Percentiles rank a stretch among this genome's conserved stretches.
These are phyloP conservation scores for Nannoperca obscura DNA, from an alignment of 2,797 vertebrate species.

Conservation along the genomic window DNA sequence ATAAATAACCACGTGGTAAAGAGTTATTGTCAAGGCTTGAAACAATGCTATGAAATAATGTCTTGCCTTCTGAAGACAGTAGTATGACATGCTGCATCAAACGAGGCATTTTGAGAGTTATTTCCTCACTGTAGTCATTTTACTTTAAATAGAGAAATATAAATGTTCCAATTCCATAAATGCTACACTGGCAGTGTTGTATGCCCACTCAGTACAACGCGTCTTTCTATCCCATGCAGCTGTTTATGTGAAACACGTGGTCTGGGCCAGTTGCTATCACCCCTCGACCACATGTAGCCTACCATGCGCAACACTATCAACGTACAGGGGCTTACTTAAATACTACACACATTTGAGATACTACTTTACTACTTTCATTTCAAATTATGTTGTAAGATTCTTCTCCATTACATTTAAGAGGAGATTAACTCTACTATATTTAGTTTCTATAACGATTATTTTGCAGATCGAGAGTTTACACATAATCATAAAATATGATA, in stretches of 20 bases:
- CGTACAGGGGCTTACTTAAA: background rate
- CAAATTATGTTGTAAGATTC: background rate
- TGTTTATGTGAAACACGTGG: conserved; percentile 74
- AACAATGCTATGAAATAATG: background rate
- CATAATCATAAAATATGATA: background rate
- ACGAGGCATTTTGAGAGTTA: background rate
- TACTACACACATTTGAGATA: background rate
- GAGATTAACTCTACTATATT: background rate
- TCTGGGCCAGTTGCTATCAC: conserved; percentile 38
- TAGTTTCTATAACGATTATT: background rate
- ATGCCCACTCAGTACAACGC: background rate
- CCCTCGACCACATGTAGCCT: conserved; percentile 33
- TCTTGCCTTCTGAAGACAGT: background rate
- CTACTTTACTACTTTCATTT: background rate
- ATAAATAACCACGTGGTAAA: background rate
- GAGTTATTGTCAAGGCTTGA: too few relatives aligned
- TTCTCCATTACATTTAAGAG: background rate
- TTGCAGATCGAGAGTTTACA: background rate
- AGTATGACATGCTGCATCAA: background rate
- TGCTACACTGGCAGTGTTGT: fast-evolving
- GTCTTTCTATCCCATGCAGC: conserved; percentile 37
- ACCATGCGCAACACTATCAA: background rate
- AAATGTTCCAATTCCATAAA: background rate
- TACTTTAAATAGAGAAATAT: background rate
- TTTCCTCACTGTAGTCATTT: background rate